Evolutionary conservation across 2,797 vertebrate species (phyloP).

Genomic region (Epinephelus malabaricus): DNA sequence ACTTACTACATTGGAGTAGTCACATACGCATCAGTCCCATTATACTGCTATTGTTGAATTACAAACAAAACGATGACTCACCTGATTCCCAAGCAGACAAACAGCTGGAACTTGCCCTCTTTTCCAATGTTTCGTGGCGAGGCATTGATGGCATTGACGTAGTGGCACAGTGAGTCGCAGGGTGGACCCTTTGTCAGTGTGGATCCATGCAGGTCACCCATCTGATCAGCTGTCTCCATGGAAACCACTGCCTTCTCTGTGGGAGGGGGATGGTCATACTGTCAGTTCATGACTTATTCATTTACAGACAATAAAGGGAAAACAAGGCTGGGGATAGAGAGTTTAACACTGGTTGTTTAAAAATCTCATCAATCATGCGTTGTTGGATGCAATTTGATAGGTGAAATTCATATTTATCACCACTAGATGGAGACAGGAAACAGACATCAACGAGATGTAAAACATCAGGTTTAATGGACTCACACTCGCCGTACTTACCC

Average conservation of each 20-base stretch:
- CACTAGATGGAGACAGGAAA: slow-evolving; percentile 64
- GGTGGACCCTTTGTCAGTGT: slow-evolving; percentile 87
- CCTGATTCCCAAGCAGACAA: slow-evolving; percentile 96
- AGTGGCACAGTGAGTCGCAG: slow-evolving; percentile 92
- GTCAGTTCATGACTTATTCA: slow-evolving; percentile 10
- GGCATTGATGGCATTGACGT: slow-evolving; percentile 92
- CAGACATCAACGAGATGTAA: not conserved
- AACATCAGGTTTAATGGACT: slow-evolving; percentile 16
- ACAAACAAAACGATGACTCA: slow-evolving; percentile 62
- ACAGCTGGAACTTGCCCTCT: slow-evolving; percentile 97
- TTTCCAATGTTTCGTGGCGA: slow-evolving; percentile 96
- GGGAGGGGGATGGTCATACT: not conserved
- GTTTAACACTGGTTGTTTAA: not conserved
- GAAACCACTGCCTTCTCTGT: slow-evolving; percentile 92
- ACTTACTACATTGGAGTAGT: not conserved
- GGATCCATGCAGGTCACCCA: slow-evolving; percentile 89
- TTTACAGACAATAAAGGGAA: slow-evolving; percentile 4
- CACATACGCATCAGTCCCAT: not conserved
- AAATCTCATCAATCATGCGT: slow-evolving; percentile 28
- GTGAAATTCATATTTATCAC: slow-evolving; percentile 15
- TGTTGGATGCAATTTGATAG: not conserved
- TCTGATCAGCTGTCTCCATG: slow-evolving; percentile 93
- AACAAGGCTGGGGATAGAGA: not conserved
- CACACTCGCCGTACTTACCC: slow-evolving; percentile 83
- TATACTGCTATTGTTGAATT: not conserved